Evolutionary conservation across 2,113 vertebrate species (phyloP).

Genomic region (Falcunculus frontatus): DNA sequence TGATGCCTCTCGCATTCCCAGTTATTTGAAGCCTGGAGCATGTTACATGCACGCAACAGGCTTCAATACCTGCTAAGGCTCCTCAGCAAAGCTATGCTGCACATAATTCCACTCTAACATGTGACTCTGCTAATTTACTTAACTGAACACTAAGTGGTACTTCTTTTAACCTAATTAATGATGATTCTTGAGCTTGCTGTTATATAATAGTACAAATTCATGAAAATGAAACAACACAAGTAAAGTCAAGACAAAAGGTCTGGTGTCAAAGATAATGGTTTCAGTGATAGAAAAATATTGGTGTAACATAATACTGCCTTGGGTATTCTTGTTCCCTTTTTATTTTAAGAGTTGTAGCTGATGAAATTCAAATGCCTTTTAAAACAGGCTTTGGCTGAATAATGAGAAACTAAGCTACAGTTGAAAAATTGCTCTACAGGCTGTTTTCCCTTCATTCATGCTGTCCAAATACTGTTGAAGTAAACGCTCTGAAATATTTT

Average conservation of each 20-base stretch:
- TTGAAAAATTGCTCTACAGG: background rate
- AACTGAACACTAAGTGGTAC: background rate
- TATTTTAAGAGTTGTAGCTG: background rate
- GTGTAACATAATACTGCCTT: background rate
- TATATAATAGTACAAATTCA: background rate
- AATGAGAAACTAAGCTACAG: background rate
- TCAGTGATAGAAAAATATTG: background rate
- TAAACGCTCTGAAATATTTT: background rate
- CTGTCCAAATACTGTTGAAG: background rate
- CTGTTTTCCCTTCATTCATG: background rate
- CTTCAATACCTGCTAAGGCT: background rate
- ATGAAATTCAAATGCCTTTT: slow-evolving; percentile 1
- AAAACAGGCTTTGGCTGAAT: background rate
- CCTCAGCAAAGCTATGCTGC: background rate
- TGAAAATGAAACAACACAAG: background rate
- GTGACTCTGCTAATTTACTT: background rate
- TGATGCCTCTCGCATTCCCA: rapidly evolving
- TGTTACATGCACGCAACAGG: background rate
- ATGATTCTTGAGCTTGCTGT: background rate
- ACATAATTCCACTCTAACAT: background rate
- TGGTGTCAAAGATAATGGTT: background rate
- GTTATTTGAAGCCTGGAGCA: background rate
- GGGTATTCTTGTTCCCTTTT: background rate
- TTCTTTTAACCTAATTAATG: background rate
- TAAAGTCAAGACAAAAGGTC: background rate